Base-by-base conservation (phyloP, 2,888 invertebrate genomes). In the Rotaria socialis region DNA sequence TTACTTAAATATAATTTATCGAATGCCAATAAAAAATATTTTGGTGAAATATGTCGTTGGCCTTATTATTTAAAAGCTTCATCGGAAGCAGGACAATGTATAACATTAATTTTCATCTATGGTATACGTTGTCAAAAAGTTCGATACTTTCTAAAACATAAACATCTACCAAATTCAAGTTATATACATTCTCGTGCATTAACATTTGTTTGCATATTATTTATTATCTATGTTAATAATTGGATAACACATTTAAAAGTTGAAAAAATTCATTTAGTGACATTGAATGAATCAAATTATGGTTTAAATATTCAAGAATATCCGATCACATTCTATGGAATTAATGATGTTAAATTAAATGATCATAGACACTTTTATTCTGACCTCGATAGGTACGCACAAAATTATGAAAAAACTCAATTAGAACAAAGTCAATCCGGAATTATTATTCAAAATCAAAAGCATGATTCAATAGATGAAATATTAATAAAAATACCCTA, bases 211-310 rank as follows among this genome's bases (percentile, higher is more conserved):
- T 80, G 80, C 47, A 5, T 80, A 43, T n/a, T 80, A 47, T 43
- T 80, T 24, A 80, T 80, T 47, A 47, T 80, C 3, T 80, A 80
- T 47, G n/a, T 80, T 80, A 43, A 80, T 47, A 80, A 80, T n/a
- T 80, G 80, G 80, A 47, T 80, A n/a, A 80, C 80, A n/a, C 80
- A 80, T 80, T 47, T 80, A n/a, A 80, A 80, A 80, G 5, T 47
- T n/a, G 80, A 80, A 11, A 80, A 80, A n/a, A 47, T 80, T 43
- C 47, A 47, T n/a, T n/a, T 80, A n/a, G 24, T 80, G 8, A 67
- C 35, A 7, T 35, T 35, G 7, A 67, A 67, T 19, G 35, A 19
- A 35, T 67, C 19, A 6, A 67, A 67, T 35, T 19, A 16, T 16
- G 67, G 35, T 7, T 19, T 67, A 19, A 35, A 35, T 67, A 67